Conservation (phyloP, 1,140 invertebrate genomes). For the Ctenoplectra terminalis region DNA sequence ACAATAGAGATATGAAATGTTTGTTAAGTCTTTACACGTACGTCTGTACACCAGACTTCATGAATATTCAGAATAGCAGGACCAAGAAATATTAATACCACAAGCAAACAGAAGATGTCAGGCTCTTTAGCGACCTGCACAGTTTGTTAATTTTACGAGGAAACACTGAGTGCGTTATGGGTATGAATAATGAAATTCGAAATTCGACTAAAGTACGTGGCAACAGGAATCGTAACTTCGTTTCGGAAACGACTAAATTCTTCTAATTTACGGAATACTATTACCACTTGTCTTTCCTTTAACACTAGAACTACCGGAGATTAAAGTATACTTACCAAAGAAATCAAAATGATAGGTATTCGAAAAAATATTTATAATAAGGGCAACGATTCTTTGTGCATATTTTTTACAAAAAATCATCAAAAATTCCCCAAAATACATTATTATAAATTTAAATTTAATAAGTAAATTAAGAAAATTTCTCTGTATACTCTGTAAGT, state of each 20-base stretch:
- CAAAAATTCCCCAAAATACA: no score
- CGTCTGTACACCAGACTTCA: constrained; percentile 26
- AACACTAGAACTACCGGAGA: no score
- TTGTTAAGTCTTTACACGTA: constrained; percentile 41
- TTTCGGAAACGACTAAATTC: not conserved
- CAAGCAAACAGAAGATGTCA: constrained; percentile 24
- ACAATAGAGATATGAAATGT: constrained; percentile 13
- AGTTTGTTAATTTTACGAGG: constrained; percentile 28
- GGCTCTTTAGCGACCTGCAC: not conserved
- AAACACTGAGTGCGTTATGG: not conserved
- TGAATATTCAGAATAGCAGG: constrained; percentile 53
- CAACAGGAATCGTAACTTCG: not conserved
- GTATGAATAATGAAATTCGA: not conserved
- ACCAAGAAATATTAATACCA: constrained; percentile 53
- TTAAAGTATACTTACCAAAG: no score
- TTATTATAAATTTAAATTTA: no score
- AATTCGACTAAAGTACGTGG: no score
- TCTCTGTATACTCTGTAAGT: no score
- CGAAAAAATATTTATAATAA: no score
- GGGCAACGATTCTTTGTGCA: no score
- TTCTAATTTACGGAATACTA: not conserved
- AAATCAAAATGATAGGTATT: no score
- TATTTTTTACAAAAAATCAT: no score
- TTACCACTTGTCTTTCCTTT: no score
- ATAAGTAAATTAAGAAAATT: no score